Conservation (phyloP, 2,113 vertebrate genomes). For the Coregonus clupeaformis region DNA sequence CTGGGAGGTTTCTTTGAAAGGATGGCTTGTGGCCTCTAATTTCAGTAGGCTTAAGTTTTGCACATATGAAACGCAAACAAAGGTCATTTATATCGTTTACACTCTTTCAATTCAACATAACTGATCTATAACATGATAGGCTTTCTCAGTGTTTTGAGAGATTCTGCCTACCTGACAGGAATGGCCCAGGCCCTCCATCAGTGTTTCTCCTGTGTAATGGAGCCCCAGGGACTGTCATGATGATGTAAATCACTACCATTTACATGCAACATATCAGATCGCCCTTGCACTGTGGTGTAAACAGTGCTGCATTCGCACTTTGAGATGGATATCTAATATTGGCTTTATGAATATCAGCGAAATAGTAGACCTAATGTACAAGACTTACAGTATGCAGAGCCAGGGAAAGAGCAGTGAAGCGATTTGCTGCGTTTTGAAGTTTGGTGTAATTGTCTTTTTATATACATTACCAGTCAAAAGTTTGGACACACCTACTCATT, state of each 20-base stretch:
- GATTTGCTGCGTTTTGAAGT: neutral
- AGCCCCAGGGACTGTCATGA: neutral
- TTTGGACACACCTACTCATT: too few species aligned
- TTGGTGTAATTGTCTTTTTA: neutral
- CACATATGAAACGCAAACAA: too few species aligned
- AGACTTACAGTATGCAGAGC: too few species aligned
- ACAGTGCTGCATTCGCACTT: neutral
- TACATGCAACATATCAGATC: neutral
- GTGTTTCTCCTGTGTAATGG: slow-evolving; percentile 27
- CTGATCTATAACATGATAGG: too few species aligned
- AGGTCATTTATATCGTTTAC: too few species aligned
- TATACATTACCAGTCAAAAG: too few species aligned
- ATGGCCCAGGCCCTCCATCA: slow-evolving; percentile 7
- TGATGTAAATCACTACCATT: slow-evolving; percentile 2
- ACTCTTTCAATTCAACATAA: too few species aligned
- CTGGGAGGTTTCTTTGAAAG: too few species aligned
- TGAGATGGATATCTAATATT: neutral
- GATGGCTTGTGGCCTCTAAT: too few species aligned
- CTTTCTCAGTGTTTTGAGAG: neutral
- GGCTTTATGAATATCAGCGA: neutral
- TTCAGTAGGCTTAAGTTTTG: too few species aligned
- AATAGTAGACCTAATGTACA: neutral
- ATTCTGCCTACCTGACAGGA: slow-evolving; percentile 17
- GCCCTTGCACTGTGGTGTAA: neutral
- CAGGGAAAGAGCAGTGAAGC: too few species aligned